phyloP scores from a whole-genome alignment of 2,797 vertebrate genomes.

The Peromyscus melanophrys region DNA sequence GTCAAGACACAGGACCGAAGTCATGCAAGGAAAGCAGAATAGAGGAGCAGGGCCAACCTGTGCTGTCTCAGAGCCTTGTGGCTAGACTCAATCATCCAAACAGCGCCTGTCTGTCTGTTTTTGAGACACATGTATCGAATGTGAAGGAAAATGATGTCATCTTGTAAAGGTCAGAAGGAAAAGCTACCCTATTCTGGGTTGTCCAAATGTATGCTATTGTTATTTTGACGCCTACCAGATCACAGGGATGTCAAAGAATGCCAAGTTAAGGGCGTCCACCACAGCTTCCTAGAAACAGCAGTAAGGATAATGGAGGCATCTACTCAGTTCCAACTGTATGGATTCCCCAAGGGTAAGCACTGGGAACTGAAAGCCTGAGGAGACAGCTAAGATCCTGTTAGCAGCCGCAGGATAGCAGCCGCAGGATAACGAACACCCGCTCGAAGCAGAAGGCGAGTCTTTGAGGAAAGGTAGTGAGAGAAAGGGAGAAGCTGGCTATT shows the following conservation, averaged over 20 bases:
- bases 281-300: not conserved
- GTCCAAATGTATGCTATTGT: not conserved
- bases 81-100: not conserved
- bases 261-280: not conserved
- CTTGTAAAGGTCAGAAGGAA: constrained; percentile 31
- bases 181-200: not conserved
- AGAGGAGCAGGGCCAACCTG: not conserved
- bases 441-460: not conserved
- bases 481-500: not conserved
- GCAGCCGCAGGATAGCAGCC: not conserved
- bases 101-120: not conserved
- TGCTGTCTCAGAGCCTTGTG: not conserved
- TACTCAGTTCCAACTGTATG: not conserved
- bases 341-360: not conserved
- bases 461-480: not conserved
- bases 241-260: not conserved
- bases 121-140: not conserved
- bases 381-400: not conserved
- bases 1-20: not conserved
- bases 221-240: not conserved
- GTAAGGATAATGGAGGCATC: not conserved
- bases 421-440: not conserved
- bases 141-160: not conserved
- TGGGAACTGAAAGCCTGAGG: not conserved
- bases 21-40: constrained; percentile 28